Percentiles rank a stretch among this genome's conserved stretches.
Conservation (phyloP, 2,888 invertebrate genomes). For the Sturmia bella region DNA sequence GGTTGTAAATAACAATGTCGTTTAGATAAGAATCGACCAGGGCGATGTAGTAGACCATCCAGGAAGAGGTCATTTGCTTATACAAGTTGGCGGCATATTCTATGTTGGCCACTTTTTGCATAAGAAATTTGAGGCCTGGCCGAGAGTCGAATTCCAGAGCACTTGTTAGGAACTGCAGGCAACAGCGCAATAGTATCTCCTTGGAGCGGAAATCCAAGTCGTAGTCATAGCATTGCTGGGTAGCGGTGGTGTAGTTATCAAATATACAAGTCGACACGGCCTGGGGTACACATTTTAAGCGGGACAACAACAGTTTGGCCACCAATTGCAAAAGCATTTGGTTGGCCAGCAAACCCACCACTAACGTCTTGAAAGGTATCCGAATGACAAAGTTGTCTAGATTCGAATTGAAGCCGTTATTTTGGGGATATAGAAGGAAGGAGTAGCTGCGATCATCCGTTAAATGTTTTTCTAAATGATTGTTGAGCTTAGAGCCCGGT, state of each 20-base stretch:
- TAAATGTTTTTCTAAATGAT: constrained; percentile 82
- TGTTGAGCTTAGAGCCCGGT: constrained; percentile 72
- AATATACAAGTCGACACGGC: constrained; percentile 82
- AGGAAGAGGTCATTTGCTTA: constrained; percentile 94
- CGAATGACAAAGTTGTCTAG: constrained; percentile 90
- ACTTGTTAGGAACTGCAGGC: constrained; percentile 91
- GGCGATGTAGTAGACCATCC: constrained; percentile 93
- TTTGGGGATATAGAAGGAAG: constrained; percentile 91
- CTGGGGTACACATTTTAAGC: constrained; percentile 85
- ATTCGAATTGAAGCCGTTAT: constrained; percentile 87
- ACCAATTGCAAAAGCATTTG: constrained; percentile 96
- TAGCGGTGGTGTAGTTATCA: constrained; percentile 82
- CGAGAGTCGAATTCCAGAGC: constrained; percentile 94
- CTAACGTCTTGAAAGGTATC: constrained; percentile 93
- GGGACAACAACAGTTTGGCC: constrained; percentile 92
- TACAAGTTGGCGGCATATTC: constrained; percentile 94
- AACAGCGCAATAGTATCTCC: constrained; percentile 88
- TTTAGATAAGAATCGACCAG: constrained; percentile 92
- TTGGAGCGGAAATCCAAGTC: constrained; percentile 82
- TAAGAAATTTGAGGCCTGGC: constrained; percentile 95
- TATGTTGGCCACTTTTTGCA: constrained; percentile 95
- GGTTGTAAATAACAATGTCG: constrained; percentile 86
- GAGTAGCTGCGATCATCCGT: constrained; percentile 94
- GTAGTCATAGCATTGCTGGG: constrained; percentile 81
- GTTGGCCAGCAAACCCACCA: constrained; percentile 94